Evolutionary conservation across 2,888 invertebrate species (phyloP), one percentile per base, ranked within the genome.

Genomic region (Campopleginae sp.): DNA sequence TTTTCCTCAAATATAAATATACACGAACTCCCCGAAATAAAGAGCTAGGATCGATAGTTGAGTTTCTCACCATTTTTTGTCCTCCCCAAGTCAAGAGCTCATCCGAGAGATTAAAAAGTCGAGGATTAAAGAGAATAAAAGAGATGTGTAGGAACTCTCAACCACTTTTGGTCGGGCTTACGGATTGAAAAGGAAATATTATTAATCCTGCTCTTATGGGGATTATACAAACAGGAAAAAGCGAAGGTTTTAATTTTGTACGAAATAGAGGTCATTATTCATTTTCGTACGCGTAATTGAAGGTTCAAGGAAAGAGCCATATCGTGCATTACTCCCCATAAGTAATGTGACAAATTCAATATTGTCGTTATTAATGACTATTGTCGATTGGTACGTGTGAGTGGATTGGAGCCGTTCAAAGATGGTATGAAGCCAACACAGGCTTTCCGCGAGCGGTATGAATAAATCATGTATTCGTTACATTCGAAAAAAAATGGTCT

Each of bases 91-190:
- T 65, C 63, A n/a, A 63, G 33, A 63, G 63, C 63, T 33, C 7
- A 31, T 63, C n/a, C 33, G 19, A 65, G 63, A 65, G 38, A 65
- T 65, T 65, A 19, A n/a, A 65, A n/a, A 33, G 10, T 65, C 63
- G n/a, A 65, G 17, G 19, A 38, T 65, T 65, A n/a, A 65, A 65
- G 19, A 19, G n/a, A 38, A 38, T n/a, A 65, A 19, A 27, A 27
- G 14, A 58, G 14, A 27, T 27, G 27, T 6, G 14, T 6, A 27
- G 14, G 14, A 58, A 27, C 14, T 27, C 6, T 14, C 51, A 1
- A 58, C 27, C 27, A 14, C 27, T 58, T 8, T 27, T 38, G n/a
- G n/a, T n/a, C 33, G 63, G 1, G 10, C n/a, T 33, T 63, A 3
- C 2, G 10, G 8, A 65, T 65, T 61, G 1, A 10, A 63, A 63